Percentiles rank a stretch among this genome's conserved stretches.
Evolutionary conservation across 2,113 vertebrate species (phyloP).

Genomic region (Sakesphorus luctuosus): DNA sequence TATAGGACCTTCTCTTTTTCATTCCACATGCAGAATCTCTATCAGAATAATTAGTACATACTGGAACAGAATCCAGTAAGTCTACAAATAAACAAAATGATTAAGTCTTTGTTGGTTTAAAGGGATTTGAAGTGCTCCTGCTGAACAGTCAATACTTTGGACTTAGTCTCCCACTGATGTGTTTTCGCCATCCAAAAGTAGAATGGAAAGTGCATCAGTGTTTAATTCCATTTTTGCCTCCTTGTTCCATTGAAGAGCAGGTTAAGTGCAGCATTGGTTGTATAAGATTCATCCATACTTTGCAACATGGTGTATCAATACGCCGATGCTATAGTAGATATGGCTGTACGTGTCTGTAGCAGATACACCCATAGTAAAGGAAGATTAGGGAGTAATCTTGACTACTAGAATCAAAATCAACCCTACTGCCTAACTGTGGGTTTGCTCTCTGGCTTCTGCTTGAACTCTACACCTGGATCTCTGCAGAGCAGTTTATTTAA

Average conservation of each 20-base stretch:
- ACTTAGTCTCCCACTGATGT: not conserved
- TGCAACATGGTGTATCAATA: fast-evolving
- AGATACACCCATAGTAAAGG: not conserved
- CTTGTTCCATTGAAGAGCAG: not conserved
- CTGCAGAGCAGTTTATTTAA: not conserved
- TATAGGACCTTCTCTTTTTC: not conserved
- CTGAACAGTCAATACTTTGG: not conserved
- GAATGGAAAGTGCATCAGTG: not conserved
- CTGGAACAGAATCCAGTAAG: not conserved
- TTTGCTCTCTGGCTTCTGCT: not conserved
- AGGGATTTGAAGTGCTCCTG: not conserved
- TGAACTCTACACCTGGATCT: not conserved
- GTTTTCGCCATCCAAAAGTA: not conserved
- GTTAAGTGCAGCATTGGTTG: not conserved
- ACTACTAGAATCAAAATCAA: not conserved
- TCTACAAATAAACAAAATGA: not conserved
- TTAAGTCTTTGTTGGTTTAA: not conserved
- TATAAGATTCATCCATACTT: not conserved
- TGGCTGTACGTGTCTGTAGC: not conserved
- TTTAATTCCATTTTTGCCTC: not conserved
- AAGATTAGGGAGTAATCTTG: not conserved
- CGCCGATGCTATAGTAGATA: not conserved
- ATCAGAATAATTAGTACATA: not conserved
- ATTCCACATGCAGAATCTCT: not conserved
- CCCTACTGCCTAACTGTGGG: not conserved